Percentiles rank a stretch among this genome's conserved stretches.
These are phyloP conservation scores for Eupsittula cactorum DNA, from an alignment of 2,113 vertebrate species.

Conservation along the genomic window DNA sequence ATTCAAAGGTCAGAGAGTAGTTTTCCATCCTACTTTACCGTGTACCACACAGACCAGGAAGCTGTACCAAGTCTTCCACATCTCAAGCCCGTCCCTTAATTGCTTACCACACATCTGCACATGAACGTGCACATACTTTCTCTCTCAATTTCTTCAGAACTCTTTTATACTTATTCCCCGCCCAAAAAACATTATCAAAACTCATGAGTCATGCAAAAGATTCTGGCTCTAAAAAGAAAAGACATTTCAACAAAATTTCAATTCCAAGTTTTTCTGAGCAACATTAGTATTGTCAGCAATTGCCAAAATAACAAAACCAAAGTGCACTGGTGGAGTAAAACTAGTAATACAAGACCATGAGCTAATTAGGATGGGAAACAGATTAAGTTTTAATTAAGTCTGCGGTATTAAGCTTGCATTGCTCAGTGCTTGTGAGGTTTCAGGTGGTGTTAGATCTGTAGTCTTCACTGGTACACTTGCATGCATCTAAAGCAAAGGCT, in stretches of 20 bases:
- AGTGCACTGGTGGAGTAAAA: neutral
- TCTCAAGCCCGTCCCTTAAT: neutral
- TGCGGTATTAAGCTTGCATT: neutral
- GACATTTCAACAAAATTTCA: neutral
- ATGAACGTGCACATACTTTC: neutral
- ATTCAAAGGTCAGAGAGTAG: slow-evolving; percentile 61
- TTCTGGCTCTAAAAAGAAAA: neutral
- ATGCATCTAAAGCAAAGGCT: neutral
- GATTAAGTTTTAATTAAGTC: neutral
- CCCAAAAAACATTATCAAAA: neutral
- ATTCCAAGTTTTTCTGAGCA: neutral
- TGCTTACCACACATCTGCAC: neutral
- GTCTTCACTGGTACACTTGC: neutral
- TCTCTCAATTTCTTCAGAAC: neutral
- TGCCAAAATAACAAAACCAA: slow-evolving; percentile 10
- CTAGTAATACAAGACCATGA: neutral
- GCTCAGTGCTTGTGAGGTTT: neutral
- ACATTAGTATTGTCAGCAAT: neutral
- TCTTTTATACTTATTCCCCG: neutral
- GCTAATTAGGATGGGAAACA: neutral
- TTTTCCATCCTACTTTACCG: slow-evolving; percentile 38
- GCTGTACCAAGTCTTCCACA: slow-evolving; percentile 35
- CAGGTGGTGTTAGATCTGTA: neutral
- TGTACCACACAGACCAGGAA: neutral
- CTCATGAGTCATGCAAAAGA: slow-evolving; percentile 13